These are phyloP conservation scores for Drosophila burlai DNA, from an alignment of 1,140 invertebrate species.

Conservation along the genomic window DNA sequence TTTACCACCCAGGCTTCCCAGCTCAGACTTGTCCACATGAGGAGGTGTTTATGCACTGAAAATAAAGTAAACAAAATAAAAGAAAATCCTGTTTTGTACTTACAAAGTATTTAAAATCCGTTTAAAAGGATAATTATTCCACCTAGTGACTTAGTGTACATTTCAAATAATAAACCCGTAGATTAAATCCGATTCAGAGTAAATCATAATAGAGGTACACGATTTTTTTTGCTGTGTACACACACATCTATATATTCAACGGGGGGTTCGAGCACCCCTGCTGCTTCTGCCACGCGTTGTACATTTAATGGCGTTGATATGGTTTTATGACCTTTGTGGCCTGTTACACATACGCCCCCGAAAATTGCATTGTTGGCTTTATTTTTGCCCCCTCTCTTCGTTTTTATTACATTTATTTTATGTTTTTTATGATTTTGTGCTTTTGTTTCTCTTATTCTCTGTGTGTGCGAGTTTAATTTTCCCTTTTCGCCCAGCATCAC, in stretches of 20 bases:
- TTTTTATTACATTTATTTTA: conserved; percentile 83
- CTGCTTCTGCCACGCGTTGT: conserved; percentile 64
- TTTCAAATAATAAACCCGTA: background rate
- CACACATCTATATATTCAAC: conserved; percentile 21
- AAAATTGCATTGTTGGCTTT: conserved; percentile 80
- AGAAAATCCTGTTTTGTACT: background rate
- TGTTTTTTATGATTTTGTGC: conserved; percentile 80
- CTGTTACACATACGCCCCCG: conserved; percentile 81
- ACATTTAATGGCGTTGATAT: conserved; percentile 84
- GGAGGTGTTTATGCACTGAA: conserved; percentile 60
- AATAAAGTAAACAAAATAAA: background rate
- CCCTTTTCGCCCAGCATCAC: conserved; percentile 50
- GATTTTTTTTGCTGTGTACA: conserved; percentile 4
- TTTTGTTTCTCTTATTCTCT: conserved; percentile 56
- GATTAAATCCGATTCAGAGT: no score
- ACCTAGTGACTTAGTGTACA: background rate
- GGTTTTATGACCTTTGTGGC: conserved; percentile 84
- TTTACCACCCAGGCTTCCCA: conserved; percentile 18
- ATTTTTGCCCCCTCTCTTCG: conserved; percentile 37
- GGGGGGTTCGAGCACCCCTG: conserved; percentile 21
- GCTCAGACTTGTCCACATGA: conserved; percentile 12
- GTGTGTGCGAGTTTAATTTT: conserved; percentile 69
- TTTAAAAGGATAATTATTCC: background rate
- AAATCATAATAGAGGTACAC: background rate
- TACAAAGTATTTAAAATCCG: no score